Conservation (phyloP, 2,797 vertebrate genomes). For the Cryptoprocta ferox region DNA sequence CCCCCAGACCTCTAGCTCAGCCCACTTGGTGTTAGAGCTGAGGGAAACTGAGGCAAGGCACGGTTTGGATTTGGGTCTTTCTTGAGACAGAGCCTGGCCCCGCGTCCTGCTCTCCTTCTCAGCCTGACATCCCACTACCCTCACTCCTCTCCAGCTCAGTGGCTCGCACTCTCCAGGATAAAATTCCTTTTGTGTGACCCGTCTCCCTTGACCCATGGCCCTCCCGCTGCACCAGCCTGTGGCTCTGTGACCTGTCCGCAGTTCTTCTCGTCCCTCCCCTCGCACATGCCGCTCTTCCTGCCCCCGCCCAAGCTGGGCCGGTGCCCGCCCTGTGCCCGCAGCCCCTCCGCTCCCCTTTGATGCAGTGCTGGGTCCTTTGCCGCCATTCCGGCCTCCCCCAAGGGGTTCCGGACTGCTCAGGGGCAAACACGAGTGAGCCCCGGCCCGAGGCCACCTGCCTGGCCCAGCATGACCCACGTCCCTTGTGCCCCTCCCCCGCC, state of each 20-base stretch:
- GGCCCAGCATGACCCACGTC: neutral
- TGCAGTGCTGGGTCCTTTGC: neutral
- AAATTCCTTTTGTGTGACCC: neutral
- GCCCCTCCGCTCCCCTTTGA: neutral
- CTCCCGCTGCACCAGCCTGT: neutral
- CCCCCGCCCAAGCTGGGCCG: neutral
- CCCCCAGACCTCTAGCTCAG: neutral
- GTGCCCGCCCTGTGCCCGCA: neutral
- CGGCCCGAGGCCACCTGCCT: neutral
- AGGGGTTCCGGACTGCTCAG: neutral
- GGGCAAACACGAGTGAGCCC: neutral
- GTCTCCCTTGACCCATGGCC: rapidly evolving
- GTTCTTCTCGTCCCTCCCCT: neutral
- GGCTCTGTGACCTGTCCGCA: rapidly evolving
- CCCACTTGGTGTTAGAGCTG: rapidly evolving
- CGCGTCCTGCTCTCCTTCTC: neutral
- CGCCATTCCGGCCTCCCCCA: neutral
- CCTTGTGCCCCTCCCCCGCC: neutral
- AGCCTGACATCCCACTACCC: neutral
- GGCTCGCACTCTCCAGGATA: neutral
- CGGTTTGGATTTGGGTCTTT: neutral
- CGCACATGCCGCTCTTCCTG: rapidly evolving
- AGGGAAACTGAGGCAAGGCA: neutral
- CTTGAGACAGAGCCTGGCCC: neutral
- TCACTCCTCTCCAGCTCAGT: neutral